Base-by-base conservation (phyloP, 2,797 vertebrate species). In the Triplophysa bombifrons region DNA sequence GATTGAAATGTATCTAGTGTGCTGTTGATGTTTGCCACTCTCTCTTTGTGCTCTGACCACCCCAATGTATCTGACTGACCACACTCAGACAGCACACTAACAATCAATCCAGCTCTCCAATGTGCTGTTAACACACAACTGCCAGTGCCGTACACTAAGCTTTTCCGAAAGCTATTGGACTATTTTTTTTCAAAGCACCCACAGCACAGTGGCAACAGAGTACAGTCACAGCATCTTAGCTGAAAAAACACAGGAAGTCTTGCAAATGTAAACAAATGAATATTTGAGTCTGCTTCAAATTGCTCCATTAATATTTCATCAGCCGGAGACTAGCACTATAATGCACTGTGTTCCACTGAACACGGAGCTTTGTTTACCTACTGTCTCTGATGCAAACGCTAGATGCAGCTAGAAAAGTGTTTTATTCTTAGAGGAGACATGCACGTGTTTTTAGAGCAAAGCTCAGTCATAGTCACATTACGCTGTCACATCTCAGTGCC, bases 201-300 rank as follows among this genome's bases (percentile, higher is more conserved):
- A 44, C 70, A 76, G 10, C 19, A 1, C 0, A 8, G 25, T 30
- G 58, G 30, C 34, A 65, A 41, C 61, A 17, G 27, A 1, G 17
- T 14, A 9, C 27, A 65, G 55, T 50, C 25, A 77, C 41, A 69
- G 34, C 25, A 38, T 69, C 56, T 68, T 48, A 50, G 14, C 55
- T 38, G 48, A 50, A 61, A 60, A 34, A 51, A 60, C 75, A 61
- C 56, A 48, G 38, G 10, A 63, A 78, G 70, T 56, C 71, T 60
- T 63, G 13, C 34, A 77, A 66, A 72, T 70, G 44, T 48, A 58
- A 68, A 73, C 65, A 71, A 73, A 83, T 60, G 72, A 71, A 41
- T 66, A 55, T 78, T 76, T 80, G 72, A 75, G 72, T 80, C 41
- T 14, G 61, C 66, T 78, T 75, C 66, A 74, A 77, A 82, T 71